A percentile compares a stretch with the other conserved stretches of the same genome.
phyloP scores from a whole-genome alignment of 2,888 invertebrate species.

The Zele albiditarsus region DNA sequence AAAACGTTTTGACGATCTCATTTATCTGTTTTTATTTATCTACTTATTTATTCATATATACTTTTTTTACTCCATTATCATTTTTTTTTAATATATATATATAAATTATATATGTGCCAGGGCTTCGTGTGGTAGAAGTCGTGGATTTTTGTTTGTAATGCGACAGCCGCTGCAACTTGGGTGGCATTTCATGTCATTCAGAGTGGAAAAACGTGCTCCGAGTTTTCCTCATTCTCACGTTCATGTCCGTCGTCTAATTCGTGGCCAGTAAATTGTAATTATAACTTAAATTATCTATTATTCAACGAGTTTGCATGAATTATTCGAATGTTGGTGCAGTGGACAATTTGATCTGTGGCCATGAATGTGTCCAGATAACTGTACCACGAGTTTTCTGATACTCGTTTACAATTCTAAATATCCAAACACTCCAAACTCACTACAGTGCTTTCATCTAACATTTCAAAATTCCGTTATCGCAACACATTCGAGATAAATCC shows the following conservation, averaged over 20 bases:
- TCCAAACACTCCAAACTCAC: background rate
- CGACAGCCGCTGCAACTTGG: background rate
- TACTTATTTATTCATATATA: background rate
- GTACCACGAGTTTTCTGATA: background rate
- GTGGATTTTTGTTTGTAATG: background rate
- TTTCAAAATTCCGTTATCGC: background rate
- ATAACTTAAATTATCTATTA: conserved; percentile 22
- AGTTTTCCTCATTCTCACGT: background rate
- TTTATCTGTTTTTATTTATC: background rate
- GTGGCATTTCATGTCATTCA: background rate
- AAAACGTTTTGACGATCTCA: background rate
- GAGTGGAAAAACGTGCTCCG: background rate
- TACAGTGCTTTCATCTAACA: background rate
- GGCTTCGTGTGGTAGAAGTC: background rate
- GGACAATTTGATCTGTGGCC: too few species aligned
- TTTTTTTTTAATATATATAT: background rate
- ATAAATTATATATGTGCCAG: background rate
- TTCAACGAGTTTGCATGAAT: conserved; percentile 22
- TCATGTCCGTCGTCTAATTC: background rate
- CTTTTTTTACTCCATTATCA: background rate
- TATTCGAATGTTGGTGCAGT: background rate
- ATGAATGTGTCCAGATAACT: background rate
- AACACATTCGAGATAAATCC: background rate
- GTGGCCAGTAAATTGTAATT: conserved; percentile 1
- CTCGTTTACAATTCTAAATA: conserved; percentile 31